Base-by-base conservation (phyloP, 2,797 vertebrate genomes). In the Paratrypauchen microcephalus region DNA sequence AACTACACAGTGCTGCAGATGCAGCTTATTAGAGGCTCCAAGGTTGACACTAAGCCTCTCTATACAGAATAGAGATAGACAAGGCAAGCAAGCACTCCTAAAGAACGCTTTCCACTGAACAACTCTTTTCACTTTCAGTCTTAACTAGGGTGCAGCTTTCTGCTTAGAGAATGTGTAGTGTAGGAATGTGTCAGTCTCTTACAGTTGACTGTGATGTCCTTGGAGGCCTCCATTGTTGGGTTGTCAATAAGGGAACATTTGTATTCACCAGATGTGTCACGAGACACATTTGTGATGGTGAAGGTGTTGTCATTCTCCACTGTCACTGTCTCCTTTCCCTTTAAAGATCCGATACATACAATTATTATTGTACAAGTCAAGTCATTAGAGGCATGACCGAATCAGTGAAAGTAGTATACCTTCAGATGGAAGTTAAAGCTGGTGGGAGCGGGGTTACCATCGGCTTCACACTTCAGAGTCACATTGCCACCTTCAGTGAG, bases 361-460 rank as follows among this genome's bases (percentile, higher is more conserved):
- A 32, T 32, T 50, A 50, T 52, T n/a, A 30, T 19, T n/a, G 19
- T 19, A 3, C 23, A 39, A n/a, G 16, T 47, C 39, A 47, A 63
- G 21, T 26, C 26, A 48, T 24, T 47, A 64, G 15, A 13, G 56
- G 7, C 3, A 32, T 60, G 9, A 36, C 18, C 36, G 2, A 36
- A 9, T 32, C 28, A 61, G 7, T 55, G 21, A 24, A 55, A 61
- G 24, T n/a, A 18, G 64, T n/a, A 92, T 92, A 97, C 98, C 82
- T 97, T 96, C 64, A 97, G 86, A 86, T 95, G 89, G 92, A 98
- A 99, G 86, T 90, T 92, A 81, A 96, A 99, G 85, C 94, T 94
- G 74, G 94, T 91, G 0, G 97, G 98, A 79, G 95, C 90, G 6
- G 97, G 97, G 84, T 98, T 99, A 55, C 98, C 98, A 48, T 99